Conservation (phyloP, 2,797 vertebrate species). For the Sphenodon punctatus region DNA sequence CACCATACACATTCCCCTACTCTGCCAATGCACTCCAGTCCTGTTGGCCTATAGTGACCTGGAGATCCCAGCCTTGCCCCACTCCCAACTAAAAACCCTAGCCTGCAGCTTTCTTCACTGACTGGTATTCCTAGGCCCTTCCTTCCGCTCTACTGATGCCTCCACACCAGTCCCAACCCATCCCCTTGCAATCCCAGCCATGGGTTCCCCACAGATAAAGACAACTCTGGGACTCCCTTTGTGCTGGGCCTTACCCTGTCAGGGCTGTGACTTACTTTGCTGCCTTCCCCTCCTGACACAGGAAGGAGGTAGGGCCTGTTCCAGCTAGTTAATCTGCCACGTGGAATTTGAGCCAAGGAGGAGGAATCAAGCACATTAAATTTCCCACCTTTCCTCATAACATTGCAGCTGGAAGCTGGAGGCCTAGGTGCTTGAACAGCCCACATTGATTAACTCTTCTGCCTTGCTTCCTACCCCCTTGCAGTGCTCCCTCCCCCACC, state of each 20-base stretch:
- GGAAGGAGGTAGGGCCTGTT: background rate
- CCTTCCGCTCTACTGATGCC: background rate
- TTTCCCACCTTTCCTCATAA: slow-evolving; percentile 31
- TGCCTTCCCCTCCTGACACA: background rate
- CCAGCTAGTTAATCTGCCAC: slow-evolving; percentile 14
- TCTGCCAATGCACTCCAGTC: no score
- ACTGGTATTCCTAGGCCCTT: background rate
- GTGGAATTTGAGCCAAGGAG: background rate
- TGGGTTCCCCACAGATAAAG: background rate
- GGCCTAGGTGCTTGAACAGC: background rate
- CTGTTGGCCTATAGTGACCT: background rate
- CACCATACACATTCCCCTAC: no score
- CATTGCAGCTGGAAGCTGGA: background rate
- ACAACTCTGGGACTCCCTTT: background rate
- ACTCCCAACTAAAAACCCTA: background rate
- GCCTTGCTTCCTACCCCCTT: background rate
- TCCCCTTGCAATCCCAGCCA: background rate
- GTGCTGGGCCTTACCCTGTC: background rate
- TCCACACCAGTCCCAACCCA: background rate
- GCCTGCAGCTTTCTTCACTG: background rate
- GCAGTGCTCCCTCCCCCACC: background rate
- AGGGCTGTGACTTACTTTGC: background rate
- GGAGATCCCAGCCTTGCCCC: background rate
- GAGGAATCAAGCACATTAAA: slow-evolving; percentile 14
- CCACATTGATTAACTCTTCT: slow-evolving; percentile 4